Conservation (phyloP, 2,888 invertebrate species). For the Caenorhabditis wallacei region DNA sequence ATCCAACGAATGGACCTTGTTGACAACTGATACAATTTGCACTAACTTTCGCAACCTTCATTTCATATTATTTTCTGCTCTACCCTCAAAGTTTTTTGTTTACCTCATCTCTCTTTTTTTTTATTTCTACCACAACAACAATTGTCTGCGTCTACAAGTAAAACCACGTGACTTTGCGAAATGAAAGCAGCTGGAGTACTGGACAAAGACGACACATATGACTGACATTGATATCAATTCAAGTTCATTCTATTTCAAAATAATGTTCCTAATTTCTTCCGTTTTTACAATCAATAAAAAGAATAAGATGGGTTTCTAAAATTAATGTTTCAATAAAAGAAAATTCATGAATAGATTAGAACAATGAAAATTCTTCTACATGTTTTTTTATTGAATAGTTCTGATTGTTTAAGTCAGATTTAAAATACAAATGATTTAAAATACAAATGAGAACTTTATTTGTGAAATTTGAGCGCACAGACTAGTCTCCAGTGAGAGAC, state of each 20-base stretch:
- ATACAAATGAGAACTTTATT: not conserved
- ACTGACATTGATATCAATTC: conserved; percentile 22
- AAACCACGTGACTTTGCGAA: conserved; percentile 34
- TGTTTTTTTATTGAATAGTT: no score
- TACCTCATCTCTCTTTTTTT: conserved; percentile 9
- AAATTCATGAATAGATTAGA: no score
- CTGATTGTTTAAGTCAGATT: no score
- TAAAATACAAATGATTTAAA: no score
- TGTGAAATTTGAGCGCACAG: no score
- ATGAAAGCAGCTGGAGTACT: conserved; percentile 38
- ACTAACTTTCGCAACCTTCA: no score
- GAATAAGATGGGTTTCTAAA: not conserved
- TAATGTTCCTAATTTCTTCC: not conserved
- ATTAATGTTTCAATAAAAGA: no score
- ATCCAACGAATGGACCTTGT: conserved; percentile 51
- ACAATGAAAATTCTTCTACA: no score
- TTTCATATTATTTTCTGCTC: not conserved
- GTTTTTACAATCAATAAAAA: not conserved
- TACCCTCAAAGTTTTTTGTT: not conserved
- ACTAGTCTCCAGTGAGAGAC: not conserved
- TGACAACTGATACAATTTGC: conserved; percentile 5
- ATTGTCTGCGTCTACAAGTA: conserved; percentile 31
- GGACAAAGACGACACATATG: conserved; percentile 20
- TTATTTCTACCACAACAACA: conserved; percentile 30
- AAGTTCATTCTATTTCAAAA: conserved; percentile 32